Conservation (phyloP, 1,140 invertebrate genomes). For the Atta cephalotes region DNA sequence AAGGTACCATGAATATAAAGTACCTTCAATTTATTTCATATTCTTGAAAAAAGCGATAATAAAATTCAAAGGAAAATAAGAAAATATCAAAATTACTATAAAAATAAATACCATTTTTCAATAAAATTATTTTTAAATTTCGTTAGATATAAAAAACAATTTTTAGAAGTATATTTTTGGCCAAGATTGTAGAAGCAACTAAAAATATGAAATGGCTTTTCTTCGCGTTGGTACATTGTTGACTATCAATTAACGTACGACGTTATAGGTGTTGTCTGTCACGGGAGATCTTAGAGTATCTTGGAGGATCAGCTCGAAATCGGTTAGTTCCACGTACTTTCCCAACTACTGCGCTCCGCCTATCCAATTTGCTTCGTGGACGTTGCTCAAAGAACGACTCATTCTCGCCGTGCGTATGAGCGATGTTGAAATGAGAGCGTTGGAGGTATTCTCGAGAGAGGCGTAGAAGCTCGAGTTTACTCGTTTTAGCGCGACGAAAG, state of each 20-base stretch:
- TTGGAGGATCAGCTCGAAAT: slow-evolving; percentile 21
- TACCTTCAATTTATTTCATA: too few relatives aligned
- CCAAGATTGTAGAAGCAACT: background rate
- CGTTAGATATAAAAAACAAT: too few relatives aligned
- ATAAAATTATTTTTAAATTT: too few relatives aligned
- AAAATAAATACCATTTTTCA: too few relatives aligned
- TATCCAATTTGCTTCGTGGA: slow-evolving; percentile 52
- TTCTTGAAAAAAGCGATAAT: too few relatives aligned
- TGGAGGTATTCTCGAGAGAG: slow-evolving; percentile 32
- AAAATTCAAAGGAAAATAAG: too few relatives aligned
- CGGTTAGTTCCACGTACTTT: slow-evolving; percentile 46
- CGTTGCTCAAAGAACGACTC: slow-evolving; percentile 53
- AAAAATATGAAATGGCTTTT: slow-evolving; percentile 2
- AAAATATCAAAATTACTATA: too few relatives aligned
- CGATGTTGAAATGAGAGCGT: slow-evolving; percentile 40
- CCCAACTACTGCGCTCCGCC: slow-evolving; percentile 25
- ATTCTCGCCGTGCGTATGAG: slow-evolving; percentile 17
- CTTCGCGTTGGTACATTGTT: background rate
- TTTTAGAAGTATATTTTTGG: too few relatives aligned
- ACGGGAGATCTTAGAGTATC: slow-evolving; percentile 4
- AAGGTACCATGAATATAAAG: too few relatives aligned
- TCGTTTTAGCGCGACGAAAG: slow-evolving; percentile 58
- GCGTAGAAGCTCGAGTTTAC: slow-evolving; percentile 56
- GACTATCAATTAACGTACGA: slow-evolving; percentile 16
- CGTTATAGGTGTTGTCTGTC: slow-evolving; percentile 11